Evolutionary conservation across 2,888 invertebrate species (phyloP), one percentile per base, ranked within the genome.

Genomic region (Nomada ruficornis): DNA sequence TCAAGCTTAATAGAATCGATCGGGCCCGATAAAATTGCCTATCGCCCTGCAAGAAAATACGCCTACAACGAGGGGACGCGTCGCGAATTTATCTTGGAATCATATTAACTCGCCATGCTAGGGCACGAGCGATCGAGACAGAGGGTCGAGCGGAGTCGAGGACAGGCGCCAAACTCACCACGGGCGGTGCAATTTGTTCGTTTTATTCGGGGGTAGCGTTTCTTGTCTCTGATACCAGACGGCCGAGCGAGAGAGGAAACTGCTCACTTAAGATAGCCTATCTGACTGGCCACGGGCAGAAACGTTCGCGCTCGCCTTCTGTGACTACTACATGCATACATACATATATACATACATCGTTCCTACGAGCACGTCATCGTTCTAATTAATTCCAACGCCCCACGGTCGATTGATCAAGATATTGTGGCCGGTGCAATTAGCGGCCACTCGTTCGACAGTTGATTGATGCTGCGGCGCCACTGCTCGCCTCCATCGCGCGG

Each of bases 311-410:
- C 64, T 29, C 42, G 72, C 75, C 69, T 50, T 42, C 82, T 59
- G 68, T 23, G 62, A 64, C 76, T 7, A 3, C 9, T 20, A 54
- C 54, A 20, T 4, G 20, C 54, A 20, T 54, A 20, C 15, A 15
- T 7, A 54, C n/a, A 20, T 54, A 5, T 5, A 15, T 36, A 36
- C 36, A 5, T 55, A 42, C 70, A 44, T 57, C 77, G 52, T 64
- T 65, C 68, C 67, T 69, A 52, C 73, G 84, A 87, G 89, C 91
- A 88, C 89, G 89, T 91, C 91, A 90, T 90, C 90, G 86, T 90
- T 89, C 90, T 92, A 92, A 92, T 92, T 91, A 91, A 92, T 92
- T 92, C 90, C 87, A 91, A 86, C 90, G 90, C 84, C 85, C 83
- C 85, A 71, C 88, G 80, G 81, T 83, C 88, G 86, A 91, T 90